phyloP scores from a whole-genome alignment of 2,113 vertebrate species.

The Brevimyrus niger region DNA sequence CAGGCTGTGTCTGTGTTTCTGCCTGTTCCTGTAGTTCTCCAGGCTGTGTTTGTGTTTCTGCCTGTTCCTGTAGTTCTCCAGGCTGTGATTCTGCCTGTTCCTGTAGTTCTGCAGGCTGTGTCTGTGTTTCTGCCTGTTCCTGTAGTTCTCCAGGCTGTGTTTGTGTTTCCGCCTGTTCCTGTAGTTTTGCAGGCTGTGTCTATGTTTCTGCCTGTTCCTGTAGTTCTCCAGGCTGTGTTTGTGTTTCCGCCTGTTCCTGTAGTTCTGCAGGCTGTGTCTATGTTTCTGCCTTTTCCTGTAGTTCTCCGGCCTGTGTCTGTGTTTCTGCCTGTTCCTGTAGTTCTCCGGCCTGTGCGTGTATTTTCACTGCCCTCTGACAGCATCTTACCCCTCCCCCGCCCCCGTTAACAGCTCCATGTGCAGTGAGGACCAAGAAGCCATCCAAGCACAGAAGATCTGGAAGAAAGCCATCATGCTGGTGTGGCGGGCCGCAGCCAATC shows the following conservation, averaged over 20 bases:
- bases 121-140: background rate
- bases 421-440: slow-evolving; percentile 91
- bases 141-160: background rate
- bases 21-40: no score
- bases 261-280: background rate
- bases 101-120: no score
- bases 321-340: background rate
- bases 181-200: background rate
- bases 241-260: background rate
- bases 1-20: background rate
- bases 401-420: slow-evolving; percentile 72
- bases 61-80: background rate
- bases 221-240: background rate
- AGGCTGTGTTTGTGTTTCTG: background rate
- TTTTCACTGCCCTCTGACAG: background rate
- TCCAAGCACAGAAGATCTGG: slow-evolving; percentile 98
- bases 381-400: background rate
- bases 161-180: background rate
- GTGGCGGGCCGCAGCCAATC: slow-evolving; percentile 95
- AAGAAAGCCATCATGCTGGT: slow-evolving; percentile 98
- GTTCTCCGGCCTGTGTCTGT: no score
- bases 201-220: background rate
- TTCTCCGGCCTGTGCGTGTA: background rate
- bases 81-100: background rate
- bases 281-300: background rate